These are phyloP conservation scores for Holotrichia oblita DNA, from an alignment of 1,140 invertebrate species.

Conservation along the genomic window DNA sequence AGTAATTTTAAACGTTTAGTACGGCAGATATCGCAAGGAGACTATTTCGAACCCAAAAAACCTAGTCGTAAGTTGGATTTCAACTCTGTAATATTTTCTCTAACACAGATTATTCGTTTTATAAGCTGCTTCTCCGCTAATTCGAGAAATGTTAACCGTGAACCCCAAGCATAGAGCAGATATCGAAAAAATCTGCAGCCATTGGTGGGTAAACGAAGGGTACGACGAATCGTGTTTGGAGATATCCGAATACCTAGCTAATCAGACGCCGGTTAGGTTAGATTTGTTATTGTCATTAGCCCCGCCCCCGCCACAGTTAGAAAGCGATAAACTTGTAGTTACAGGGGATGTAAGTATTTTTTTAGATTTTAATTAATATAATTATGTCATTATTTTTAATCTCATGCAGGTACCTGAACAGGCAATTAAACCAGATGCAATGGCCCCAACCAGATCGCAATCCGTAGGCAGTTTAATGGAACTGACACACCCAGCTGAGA, in stretches of 20 bases:
- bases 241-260: conserved; percentile 87
- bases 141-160: conserved; percentile 93
- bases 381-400: no score
- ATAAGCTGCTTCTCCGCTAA: conserved; percentile 90
- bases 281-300: conserved; percentile 88
- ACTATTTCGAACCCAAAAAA: conserved; percentile 96
- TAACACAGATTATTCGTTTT: conserved; percentile 5
- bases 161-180: conserved; percentile 88
- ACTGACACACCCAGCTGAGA: conserved; percentile 63
- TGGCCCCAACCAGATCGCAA: conserved; percentile 66
- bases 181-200: conserved; percentile 92
- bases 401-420: conserved; percentile 50
- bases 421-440: conserved; percentile 54
- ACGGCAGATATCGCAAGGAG: conserved; percentile 95
- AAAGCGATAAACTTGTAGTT: conserved; percentile 74
- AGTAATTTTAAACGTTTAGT: conserved; percentile 97
- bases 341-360: conserved; percentile 61
- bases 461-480: conserved; percentile 76
- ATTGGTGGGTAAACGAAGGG: conserved; percentile 94
- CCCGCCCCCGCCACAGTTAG: conserved; percentile 69
- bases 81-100: neutral
- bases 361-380: neutral
- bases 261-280: conserved; percentile 87
- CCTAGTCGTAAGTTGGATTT: conserved; percentile 81
- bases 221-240: conserved; percentile 86